Conservation (phyloP, 2,888 invertebrate species). For the Polydrusus pterygomalis region DNA sequence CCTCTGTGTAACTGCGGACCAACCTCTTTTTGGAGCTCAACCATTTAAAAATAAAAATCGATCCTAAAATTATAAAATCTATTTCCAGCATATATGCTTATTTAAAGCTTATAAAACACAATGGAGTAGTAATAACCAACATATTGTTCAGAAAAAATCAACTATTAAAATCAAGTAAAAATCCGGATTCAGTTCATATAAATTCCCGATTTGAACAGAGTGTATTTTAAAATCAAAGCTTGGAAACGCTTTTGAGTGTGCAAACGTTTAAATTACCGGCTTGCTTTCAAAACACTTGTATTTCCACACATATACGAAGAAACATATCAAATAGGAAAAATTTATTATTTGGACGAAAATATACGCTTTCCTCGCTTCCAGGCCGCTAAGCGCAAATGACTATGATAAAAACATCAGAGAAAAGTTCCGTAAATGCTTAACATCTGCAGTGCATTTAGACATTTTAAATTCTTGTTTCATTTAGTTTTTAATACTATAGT, state of each 20-base stretch:
- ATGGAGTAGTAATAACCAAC: too few relatives aligned
- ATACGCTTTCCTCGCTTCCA: slow-evolving; percentile 24
- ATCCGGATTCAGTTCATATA: slow-evolving; percentile 10
- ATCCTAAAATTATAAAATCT: too few relatives aligned
- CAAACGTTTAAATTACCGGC: slow-evolving; percentile 28
- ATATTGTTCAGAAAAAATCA: too few relatives aligned
- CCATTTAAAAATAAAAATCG: too few relatives aligned
- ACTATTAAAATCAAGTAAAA: slow-evolving; percentile 2
- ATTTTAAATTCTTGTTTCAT: slow-evolving; percentile 8
- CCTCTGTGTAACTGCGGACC: too few relatives aligned
- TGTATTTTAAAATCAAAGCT: slow-evolving; percentile 24
- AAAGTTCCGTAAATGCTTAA: slow-evolving; percentile 18
- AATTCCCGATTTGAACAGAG: slow-evolving; percentile 16
- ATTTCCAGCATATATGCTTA: too few relatives aligned
- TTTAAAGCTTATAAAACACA: too few relatives aligned
- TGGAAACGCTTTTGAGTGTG: slow-evolving; percentile 10
- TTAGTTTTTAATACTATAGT: slow-evolving; percentile 12
- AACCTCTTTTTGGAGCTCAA: too few relatives aligned
- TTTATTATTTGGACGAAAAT: slow-evolving; percentile 39
- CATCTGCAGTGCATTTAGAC: slow-evolving; percentile 21
- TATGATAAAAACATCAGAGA: slow-evolving; percentile 30
- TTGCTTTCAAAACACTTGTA: slow-evolving; percentile 30
- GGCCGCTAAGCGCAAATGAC: slow-evolving; percentile 17
- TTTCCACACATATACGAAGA: slow-evolving; percentile 24
- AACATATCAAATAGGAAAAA: slow-evolving; percentile 26